A percentile compares a stretch with the other conserved stretches of the same genome.
phyloP scores from a whole-genome alignment of 2,113 vertebrate genomes.

The Upupa epops region DNA sequence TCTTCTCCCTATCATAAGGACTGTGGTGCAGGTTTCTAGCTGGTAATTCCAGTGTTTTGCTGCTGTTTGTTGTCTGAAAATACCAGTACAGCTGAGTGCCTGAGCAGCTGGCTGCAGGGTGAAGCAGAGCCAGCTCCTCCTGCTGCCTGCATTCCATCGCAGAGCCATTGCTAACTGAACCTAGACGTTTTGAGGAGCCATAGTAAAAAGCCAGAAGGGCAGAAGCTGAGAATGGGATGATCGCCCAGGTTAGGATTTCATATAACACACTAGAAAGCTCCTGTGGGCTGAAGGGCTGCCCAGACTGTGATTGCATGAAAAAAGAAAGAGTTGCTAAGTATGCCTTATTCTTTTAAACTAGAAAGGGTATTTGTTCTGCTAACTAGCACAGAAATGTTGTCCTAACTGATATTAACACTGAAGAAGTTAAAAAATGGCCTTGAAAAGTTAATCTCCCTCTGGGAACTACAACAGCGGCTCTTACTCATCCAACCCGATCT shows the following conservation, averaged over 20 bases:
- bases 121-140: neutral
- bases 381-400: neutral
- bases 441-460: neutral
- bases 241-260: neutral
- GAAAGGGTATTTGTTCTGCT: neutral
- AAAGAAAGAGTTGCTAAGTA: neutral
- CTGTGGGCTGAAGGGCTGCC: neutral
- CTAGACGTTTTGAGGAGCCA: accelerated
- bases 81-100: neutral
- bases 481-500: no score
- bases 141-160: neutral
- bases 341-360: neutral
- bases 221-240: neutral
- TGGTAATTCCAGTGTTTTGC: neutral
- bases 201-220: neutral
- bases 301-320: neutral
- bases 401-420: slow-evolving; percentile 14
- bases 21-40: neutral
- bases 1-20: neutral
- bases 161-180: no score
- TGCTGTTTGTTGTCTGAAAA: neutral
- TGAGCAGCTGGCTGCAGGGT: accelerated
- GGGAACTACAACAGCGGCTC: neutral
- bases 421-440: slow-evolving; percentile 20
- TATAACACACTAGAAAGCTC: no score